phyloP scores from a whole-genome alignment of 1,140 invertebrate species.

The Sitophilus oryzae region DNA sequence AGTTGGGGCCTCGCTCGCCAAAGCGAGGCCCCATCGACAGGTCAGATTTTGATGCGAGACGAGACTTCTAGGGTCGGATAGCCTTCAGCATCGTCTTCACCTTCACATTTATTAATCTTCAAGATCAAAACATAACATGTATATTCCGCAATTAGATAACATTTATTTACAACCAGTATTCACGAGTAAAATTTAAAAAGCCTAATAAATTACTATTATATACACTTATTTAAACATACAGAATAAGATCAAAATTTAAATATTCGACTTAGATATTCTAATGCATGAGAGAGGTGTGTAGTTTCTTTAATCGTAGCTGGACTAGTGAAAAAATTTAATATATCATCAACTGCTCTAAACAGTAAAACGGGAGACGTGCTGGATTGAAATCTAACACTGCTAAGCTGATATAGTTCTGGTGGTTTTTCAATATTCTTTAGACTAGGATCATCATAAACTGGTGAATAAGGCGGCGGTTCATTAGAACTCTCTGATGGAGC shows the following conservation, averaged over 20 bases:
- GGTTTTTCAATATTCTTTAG: slow-evolving; percentile 7
- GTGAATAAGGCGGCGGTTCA: slow-evolving; percentile 18
- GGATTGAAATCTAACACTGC: not conserved
- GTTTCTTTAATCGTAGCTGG: slow-evolving; percentile 14
- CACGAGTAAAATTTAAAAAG: too few species aligned
- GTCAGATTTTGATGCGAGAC: too few species aligned
- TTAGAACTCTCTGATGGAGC: slow-evolving; percentile 1
- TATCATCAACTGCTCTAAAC: slow-evolving; percentile 23
- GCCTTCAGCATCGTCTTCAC: too few species aligned
- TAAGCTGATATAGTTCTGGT: slow-evolving; percentile 12
- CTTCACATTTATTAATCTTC: too few species aligned
- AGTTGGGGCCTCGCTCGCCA: too few species aligned
- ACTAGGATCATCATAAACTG: slow-evolving; percentile 18
- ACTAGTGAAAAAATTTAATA: slow-evolving; percentile 30
- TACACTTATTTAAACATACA: too few species aligned
- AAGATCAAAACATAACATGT: too few species aligned
- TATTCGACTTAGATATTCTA: slow-evolving; percentile 24
- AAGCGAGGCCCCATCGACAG: too few species aligned
- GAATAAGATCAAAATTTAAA: slow-evolving; percentile 16
- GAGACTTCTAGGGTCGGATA: too few species aligned
- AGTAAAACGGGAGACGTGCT: slow-evolving; percentile 19
- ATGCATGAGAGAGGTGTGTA: slow-evolving; percentile 19
- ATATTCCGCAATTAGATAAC: too few species aligned
- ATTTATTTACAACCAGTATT: too few species aligned
- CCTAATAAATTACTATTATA: too few species aligned